phyloP scores from a whole-genome alignment of 2,888 invertebrate genomes.

The Drosophila rubida region DNA sequence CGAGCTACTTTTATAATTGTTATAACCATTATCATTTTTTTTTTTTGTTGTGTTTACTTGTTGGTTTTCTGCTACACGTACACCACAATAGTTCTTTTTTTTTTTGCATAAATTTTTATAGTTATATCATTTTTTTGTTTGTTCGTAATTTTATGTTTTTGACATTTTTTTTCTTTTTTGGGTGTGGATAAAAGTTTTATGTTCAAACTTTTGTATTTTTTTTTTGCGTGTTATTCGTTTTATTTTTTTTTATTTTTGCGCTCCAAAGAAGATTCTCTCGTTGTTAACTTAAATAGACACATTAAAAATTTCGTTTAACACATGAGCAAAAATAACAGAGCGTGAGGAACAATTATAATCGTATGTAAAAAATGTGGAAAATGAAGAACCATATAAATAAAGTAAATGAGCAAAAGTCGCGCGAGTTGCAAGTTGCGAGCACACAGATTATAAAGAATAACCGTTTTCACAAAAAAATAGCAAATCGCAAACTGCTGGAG shows the following conservation, averaged over 20 bases:
- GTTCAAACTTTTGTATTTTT: slow-evolving; percentile 8
- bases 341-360: slow-evolving; percentile 66
- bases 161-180: slow-evolving; percentile 37
- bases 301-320: slow-evolving; percentile 50
- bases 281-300: slow-evolving; percentile 44
- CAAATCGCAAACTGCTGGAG: neutral
- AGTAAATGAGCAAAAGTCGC: slow-evolving; percentile 16
- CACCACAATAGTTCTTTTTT: slow-evolving; percentile 23
- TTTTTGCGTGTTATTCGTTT: slow-evolving; percentile 12
- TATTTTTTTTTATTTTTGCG: slow-evolving; percentile 28
- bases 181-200: slow-evolving; percentile 24
- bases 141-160: slow-evolving; percentile 31
- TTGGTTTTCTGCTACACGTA: slow-evolving; percentile 33
- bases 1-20: slow-evolving; percentile 59
- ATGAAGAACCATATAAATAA: slow-evolving; percentile 28
- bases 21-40: slow-evolving; percentile 33
- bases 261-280: slow-evolving; percentile 45
- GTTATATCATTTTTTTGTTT: slow-evolving; percentile 28
- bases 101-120: slow-evolving; percentile 35
- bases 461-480: slow-evolving; percentile 21
- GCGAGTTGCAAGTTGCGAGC: slow-evolving; percentile 37
- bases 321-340: slow-evolving; percentile 63
- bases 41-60: slow-evolving; percentile 8
- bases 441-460: slow-evolving; percentile 20
- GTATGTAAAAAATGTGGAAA: slow-evolving; percentile 10